Conservation (phyloP, 2,888 invertebrate genomes). For the Andrena bicolor region DNA sequence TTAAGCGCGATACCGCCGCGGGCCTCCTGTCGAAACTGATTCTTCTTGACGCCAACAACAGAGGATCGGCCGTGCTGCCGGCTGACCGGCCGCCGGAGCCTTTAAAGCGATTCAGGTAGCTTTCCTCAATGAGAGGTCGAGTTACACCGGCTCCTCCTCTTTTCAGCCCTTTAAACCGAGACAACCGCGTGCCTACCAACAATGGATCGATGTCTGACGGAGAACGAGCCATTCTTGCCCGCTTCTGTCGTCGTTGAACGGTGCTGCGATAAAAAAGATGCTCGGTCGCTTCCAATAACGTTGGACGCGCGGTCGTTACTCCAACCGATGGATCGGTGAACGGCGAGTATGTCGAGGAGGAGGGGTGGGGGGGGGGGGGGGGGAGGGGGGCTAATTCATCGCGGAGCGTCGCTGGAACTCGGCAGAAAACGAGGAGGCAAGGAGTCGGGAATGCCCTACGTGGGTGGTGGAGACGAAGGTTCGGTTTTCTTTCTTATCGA, state of each 20-base stretch:
- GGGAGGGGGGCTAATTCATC: too few species aligned
- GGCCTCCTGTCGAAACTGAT: neutral
- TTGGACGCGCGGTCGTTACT: neutral
- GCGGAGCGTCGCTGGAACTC: too few species aligned
- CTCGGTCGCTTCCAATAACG: neutral
- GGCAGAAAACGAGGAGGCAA: constrained; percentile 1
- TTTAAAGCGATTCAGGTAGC: constrained; percentile 54
- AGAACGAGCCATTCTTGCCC: constrained; percentile 9
- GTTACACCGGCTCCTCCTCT: constrained; percentile 21
- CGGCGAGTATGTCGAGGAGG: too few species aligned
- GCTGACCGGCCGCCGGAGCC: neutral
- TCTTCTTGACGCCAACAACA: neutral
- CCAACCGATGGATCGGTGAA: neutral
- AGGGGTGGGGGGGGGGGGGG: too few species aligned
- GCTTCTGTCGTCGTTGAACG: constrained; percentile 3
- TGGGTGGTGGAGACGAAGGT: constrained; percentile 34
- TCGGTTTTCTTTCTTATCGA: constrained; percentile 13
- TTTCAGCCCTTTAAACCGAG: constrained; percentile 52
- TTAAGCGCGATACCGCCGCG: constrained; percentile 3
- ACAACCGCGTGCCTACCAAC: constrained; percentile 17
- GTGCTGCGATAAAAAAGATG: constrained; percentile 13
- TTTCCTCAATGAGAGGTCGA: constrained; percentile 37
- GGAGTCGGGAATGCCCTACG: neutral
- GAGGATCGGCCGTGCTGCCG: too few species aligned
- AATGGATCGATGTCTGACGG: constrained; percentile 48